Evolutionary conservation across 2,113 vertebrate genomes (phyloP).

Genomic region (Urocitellus parryii): DNA sequence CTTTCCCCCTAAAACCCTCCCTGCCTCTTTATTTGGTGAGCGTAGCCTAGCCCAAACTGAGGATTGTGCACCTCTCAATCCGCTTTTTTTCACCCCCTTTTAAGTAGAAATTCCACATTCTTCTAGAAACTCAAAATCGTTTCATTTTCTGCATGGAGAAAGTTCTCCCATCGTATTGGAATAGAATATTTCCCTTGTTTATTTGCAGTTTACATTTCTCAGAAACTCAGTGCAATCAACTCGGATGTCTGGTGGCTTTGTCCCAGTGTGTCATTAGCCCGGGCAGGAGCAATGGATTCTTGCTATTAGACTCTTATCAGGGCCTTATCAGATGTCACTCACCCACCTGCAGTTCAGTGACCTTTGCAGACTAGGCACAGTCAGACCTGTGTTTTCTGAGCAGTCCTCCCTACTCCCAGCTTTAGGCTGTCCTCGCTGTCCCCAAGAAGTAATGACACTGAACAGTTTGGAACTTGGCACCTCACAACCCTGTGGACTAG

Average conservation of each 20-base stretch:
- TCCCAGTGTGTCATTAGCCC: accelerated
- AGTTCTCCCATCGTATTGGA: not conserved
- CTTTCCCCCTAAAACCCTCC: not conserved
- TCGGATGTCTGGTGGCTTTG: not conserved
- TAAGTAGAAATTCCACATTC: not conserved
- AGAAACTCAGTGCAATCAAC: not conserved
- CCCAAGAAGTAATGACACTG: not conserved
- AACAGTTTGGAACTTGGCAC: not conserved
- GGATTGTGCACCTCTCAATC: too few relatives aligned
- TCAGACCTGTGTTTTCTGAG: not conserved
- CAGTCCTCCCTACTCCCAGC: not conserved
- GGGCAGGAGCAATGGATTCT: not conserved
- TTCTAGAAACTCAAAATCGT: not conserved
- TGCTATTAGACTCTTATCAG: constrained; percentile 62
- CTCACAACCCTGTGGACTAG: not conserved
- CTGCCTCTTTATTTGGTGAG: not conserved
- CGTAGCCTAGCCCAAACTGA: not conserved
- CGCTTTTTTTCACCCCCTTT: not conserved
- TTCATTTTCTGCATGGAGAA: not conserved
- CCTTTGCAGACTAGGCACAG: constrained; percentile 78
- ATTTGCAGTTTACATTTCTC: not conserved
- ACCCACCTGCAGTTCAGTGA: constrained; percentile 84
- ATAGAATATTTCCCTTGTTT: not conserved
- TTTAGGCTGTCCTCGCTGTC: not conserved
- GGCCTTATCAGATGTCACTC: constrained; percentile 73